Conservation (phyloP, 2,888 invertebrate genomes). For the Yponomeuta cagnagella region DNA sequence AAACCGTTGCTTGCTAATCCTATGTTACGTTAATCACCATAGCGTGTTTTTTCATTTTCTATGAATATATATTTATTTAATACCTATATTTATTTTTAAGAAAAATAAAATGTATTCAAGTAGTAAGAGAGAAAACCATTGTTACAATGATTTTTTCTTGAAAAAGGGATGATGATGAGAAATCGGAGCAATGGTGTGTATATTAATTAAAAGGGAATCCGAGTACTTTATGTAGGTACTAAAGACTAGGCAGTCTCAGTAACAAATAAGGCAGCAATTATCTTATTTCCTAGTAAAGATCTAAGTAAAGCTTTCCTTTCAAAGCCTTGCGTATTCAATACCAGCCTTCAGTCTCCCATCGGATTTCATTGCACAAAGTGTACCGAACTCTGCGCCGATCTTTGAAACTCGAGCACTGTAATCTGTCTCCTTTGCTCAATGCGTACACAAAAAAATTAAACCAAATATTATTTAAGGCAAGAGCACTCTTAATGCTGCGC, state of each 20-base stretch:
- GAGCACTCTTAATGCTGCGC: background rate
- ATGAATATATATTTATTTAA: too few relatives aligned
- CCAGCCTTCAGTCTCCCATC: background rate
- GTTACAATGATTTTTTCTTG: too few relatives aligned
- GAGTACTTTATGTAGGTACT: too few relatives aligned
- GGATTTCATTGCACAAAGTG: conserved; percentile 1
- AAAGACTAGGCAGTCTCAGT: background rate
- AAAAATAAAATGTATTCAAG: too few relatives aligned
- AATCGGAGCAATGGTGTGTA: too few relatives aligned
- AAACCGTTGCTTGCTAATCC: too few relatives aligned
- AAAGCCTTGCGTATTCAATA: background rate
- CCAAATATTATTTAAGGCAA: background rate
- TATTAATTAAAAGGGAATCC: too few relatives aligned
- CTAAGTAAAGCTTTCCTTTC: background rate
- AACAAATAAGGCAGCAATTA: background rate
- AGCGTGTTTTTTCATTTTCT: too few relatives aligned
- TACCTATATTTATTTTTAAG: too few relatives aligned
- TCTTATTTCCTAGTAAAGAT: background rate
- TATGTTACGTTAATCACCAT: too few relatives aligned
- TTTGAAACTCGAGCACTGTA: conserved; percentile 12
- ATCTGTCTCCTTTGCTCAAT: conserved; percentile 3
- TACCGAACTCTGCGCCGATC: conserved; percentile 6
- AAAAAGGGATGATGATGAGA: too few relatives aligned
- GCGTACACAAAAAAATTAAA: background rate
- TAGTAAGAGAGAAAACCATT: too few relatives aligned